Evolutionary conservation across 2,113 vertebrate species (phyloP).

Genomic region (Antechinus flavipes): DNA sequence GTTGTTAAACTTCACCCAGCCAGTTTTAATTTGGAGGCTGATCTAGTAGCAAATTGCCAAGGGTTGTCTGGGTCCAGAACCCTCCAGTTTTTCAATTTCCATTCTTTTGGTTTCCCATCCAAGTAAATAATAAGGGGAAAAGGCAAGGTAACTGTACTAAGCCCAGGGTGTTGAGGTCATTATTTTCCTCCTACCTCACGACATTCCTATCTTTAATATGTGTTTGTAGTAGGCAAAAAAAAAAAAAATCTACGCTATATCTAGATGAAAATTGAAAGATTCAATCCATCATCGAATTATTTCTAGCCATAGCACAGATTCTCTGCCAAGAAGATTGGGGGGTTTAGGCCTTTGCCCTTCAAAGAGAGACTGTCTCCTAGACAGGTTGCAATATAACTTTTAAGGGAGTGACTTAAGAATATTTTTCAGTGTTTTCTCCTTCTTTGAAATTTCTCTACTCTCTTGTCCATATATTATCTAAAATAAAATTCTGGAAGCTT

Average conservation of each 20-base stretch:
- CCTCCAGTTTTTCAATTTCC: not conserved
- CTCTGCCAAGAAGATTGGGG: not conserved
- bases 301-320: constrained; percentile 25
- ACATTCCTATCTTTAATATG: not conserved
- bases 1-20: not conserved
- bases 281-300: constrained; percentile 8
- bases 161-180: not conserved
- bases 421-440: constrained; percentile 50
- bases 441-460: constrained; percentile 39
- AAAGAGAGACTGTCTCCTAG: constrained; percentile 18
- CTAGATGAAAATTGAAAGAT: constrained; percentile 2
- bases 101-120: not conserved
- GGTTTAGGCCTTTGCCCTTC: constrained; percentile 39
- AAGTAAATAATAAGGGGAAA: not conserved
- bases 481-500: constrained; percentile 57
- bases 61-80: not conserved
- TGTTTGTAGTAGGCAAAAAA: not conserved
- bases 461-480: constrained; percentile 57
- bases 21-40: not conserved
- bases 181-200: not conserved
- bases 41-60: not conserved
- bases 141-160: not conserved
- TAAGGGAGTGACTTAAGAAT: not conserved
- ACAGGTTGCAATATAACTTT: not conserved
- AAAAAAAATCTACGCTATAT: not conserved